Evolutionary conservation across 2,113 vertebrate species (phyloP), one percentile per base, ranked within the genome.

Genomic region (Marmota flaviventris): DNA sequence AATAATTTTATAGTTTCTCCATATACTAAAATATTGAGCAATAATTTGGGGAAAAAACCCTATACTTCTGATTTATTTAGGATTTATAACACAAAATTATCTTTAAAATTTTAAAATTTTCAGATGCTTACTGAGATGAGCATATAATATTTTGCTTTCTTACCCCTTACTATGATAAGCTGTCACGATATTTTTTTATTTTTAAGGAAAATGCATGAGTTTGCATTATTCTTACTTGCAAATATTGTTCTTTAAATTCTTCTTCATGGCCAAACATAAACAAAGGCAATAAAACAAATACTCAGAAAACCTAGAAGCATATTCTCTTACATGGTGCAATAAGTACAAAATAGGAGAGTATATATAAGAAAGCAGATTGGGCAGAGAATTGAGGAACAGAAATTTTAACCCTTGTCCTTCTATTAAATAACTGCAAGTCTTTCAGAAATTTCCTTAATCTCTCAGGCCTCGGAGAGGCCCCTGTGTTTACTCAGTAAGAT

Each of bases 1-100:
- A 93, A 85, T 27, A 8, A 79, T n/a, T 81, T 91, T 61, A 86
- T 48, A 70, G 20, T 75, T 94, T 82, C 27, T 91, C 67, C 17
- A 29, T 37, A 65, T 51, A 18, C 56, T 91, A 86, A 93, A 8
- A 53, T 90, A 73, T 34, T 67, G 58, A 82, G 37, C 8, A 58
- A 75, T 58, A 61, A 73, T 72, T 67, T 22, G 2, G 25, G 24
- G 9, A 70, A 56, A 89, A 63, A 37, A 18, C 5, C n/a, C 34
- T 70, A 16, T 58, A 27, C 51, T 75, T 45, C 45, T 76, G 25
- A 67, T 75, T n/a, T 81, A 25, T 79, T 78, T 81, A 65, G 42
- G 14, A 67, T 65, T 76, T 67, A n/a, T 70, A 87, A 78, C 32
- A 63, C 29, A 37, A 69, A 37, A 51, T 82, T 94, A 51, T 73